Percentiles rank a stretch among this genome's conserved stretches.
These are phyloP conservation scores for Drosophila cracens DNA, from an alignment of 2,888 invertebrate species.

Conservation along the genomic window DNA sequence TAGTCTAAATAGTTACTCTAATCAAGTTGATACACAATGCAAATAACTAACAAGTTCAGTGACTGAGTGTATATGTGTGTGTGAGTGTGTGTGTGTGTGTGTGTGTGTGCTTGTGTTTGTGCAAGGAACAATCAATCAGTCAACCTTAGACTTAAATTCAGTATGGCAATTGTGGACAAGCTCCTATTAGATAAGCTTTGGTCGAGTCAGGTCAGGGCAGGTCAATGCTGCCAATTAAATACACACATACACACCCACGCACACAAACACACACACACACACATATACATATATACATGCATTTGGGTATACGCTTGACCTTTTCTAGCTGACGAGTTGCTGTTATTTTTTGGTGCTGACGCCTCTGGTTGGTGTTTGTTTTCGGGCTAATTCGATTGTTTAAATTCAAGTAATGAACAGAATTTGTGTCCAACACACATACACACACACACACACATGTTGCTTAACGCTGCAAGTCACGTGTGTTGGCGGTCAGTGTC, in stretches of 20 bases:
- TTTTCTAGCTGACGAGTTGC: conserved; percentile 19
- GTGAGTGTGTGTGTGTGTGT: background rate
- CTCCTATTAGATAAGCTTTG: background rate
- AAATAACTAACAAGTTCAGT: conserved; percentile 20
- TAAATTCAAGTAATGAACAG: conserved; percentile 63
- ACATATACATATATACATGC: background rate
- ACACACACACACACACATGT: conserved; percentile 13
- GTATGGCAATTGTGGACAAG: conserved; percentile 6
- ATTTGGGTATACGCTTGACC: background rate
- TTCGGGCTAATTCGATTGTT: conserved; percentile 69
- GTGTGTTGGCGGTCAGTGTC: conserved; percentile 31
- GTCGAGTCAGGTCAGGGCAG: conserved; percentile 7
- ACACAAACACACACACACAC: conserved; percentile 10
- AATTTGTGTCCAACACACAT: conserved; percentile 28
- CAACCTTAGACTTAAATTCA: conserved; percentile 11
- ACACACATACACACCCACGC: background rate
- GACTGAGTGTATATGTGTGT: background rate
- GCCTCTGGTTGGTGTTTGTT: conserved; percentile 44
- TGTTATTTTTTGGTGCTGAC: conserved; percentile 21
- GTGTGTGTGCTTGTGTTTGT: background rate
- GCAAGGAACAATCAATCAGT: background rate
- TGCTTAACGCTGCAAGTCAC: conserved; percentile 46
- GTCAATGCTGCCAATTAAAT: conserved; percentile 15
- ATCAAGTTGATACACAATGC: conserved; percentile 50
- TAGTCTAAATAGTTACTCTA: conserved; percentile 23